Percentiles rank a stretch among this genome's conserved stretches.
Conservation (phyloP, 2,113 vertebrate species). For the Anguilla rostrata region DNA sequence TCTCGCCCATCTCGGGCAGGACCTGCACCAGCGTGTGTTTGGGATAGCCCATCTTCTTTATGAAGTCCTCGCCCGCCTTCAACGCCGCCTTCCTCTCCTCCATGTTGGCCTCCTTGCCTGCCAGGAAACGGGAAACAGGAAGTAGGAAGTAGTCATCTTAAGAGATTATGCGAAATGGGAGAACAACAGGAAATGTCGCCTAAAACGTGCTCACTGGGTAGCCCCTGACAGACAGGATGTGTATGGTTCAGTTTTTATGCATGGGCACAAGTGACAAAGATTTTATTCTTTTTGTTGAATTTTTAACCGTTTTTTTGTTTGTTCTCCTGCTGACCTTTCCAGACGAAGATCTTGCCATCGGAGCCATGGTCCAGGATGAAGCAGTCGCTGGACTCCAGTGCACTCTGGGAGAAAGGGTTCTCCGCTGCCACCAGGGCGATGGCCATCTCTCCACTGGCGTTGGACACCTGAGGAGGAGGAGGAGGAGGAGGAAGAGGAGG, state of each 20-base stretch:
- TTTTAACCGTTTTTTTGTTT: neutral
- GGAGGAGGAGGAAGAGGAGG: neutral
- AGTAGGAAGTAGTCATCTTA: neutral
- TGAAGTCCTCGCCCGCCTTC: conserved; percentile 90
- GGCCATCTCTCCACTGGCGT: conserved; percentile 78
- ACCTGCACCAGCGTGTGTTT: conserved; percentile 92
- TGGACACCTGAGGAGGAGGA: conserved; percentile 79
- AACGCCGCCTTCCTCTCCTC: conserved; percentile 90
- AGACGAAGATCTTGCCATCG: conserved; percentile 91
- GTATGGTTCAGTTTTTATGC: neutral
- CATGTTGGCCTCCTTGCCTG: conserved; percentile 85
- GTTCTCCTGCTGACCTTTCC: conserved; percentile 84
- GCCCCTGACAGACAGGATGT: neutral
- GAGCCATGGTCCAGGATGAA: conserved; percentile 94
- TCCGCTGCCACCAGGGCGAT: conserved; percentile 90
- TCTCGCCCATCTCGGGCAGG: conserved; percentile 91
- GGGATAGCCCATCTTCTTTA: conserved; percentile 92
- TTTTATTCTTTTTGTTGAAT: neutral
- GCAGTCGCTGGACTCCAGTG: conserved; percentile 87
- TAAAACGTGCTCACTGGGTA: neutral
- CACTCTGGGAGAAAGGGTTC: conserved; percentile 90
- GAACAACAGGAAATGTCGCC: neutral
- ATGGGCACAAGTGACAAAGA: neutral
- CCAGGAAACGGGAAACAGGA: neutral
- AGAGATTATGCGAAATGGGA: neutral